Base-by-base conservation (phyloP, 2,888 invertebrate genomes). In the Nineta flava region DNA sequence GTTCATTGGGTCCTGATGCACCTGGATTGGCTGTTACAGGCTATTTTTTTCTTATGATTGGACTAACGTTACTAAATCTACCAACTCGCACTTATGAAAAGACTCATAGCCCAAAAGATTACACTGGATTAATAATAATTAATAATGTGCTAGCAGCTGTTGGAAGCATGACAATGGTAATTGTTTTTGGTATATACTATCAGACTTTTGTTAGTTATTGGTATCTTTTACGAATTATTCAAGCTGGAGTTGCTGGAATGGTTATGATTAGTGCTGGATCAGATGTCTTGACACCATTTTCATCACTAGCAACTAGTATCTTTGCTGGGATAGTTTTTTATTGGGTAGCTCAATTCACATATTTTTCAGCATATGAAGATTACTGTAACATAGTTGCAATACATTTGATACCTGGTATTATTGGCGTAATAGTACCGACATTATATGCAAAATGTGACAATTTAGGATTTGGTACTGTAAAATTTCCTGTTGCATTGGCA, bases 311-410 rank as follows among this genome's bases (percentile, higher is more conserved):
- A 6, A 38, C 60, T 43, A 56, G 60, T 48, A 52, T 55, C 43
- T 13, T 53, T 51, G 53, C 53, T 52, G 58, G 60, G 49, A 31
- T 63, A 35, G 47, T 63, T 47, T 60, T 58, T 56, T 59, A 58
- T 52, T 43, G 60, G 50, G 40, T 58, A 19, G 55, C 60, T 46
- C 51, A 55, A 45, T 41, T 43, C 9, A 48, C 66, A 2, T 62
- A 62, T 46, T 55, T 55, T 50, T 64, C 62, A 38, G 57, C 62
- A 0, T 48, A 67, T 9, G 66, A 68, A 51, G 67, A 68, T 53
- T 61, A 64, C 50, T 65, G 65, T 52, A 66, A 66, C 47, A 52
- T 65, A 9, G 51, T 60, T 1, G 56, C 63, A 1, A 59, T 61
- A 7, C 64, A 66, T 52, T 51, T 68, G 1, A 53, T 58, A 10